These are phyloP conservation scores for Myrmecobius fasciatus DNA, from an alignment of 2,113 vertebrate species.

Conservation along the genomic window DNA sequence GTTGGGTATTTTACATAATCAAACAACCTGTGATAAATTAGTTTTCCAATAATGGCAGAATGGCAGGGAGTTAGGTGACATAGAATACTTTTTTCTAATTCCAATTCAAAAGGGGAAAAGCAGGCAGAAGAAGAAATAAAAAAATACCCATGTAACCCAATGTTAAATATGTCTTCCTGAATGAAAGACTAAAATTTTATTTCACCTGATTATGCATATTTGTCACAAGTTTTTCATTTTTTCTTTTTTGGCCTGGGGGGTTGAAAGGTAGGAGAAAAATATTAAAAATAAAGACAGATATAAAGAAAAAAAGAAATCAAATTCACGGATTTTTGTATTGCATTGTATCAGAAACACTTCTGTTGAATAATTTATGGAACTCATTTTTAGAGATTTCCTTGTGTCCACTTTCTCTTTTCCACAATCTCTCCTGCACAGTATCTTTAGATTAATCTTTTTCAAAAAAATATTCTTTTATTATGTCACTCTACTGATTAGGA, in stretches of 20 bases:
- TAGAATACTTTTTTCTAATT: background rate
- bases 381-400: background rate
- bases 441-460: background rate
- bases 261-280: background rate
- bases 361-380: background rate
- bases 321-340: background rate
- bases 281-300: background rate
- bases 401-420: background rate
- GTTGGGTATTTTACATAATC: background rate
- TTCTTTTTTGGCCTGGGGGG: accelerated
- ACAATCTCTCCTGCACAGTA: background rate
- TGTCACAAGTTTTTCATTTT: background rate
- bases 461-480: background rate
- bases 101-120: background rate
- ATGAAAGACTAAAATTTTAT: background rate
- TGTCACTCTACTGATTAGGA: background rate
- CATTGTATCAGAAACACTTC: background rate
- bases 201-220: background rate
- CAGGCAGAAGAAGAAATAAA: background rate
- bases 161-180: background rate
- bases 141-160: background rate
- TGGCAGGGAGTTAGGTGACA: background rate
- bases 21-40: background rate
- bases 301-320: background rate
- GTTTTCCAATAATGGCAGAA: background rate